phyloP scores from a whole-genome alignment of 1,140 invertebrate species.

The Gryon sp. region DNA sequence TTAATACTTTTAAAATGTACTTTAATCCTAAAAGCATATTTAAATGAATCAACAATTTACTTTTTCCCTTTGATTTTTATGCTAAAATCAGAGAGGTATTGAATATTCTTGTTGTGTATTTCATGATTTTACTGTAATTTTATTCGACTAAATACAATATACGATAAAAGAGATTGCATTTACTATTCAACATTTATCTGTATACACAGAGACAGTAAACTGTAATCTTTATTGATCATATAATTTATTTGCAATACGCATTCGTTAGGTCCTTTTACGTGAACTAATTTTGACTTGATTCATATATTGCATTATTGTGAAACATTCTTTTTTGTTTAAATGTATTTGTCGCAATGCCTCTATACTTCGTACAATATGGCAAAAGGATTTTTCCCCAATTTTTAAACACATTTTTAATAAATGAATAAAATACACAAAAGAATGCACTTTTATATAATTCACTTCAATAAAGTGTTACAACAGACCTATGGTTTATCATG shows the following conservation, averaged over 20 bases:
- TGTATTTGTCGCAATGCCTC: too few species aligned
- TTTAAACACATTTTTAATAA: too few species aligned
- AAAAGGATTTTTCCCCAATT: too few species aligned
- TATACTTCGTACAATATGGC: too few species aligned
- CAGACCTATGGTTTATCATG: too few species aligned
- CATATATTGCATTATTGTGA: too few species aligned
- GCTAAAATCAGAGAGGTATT: neutral
- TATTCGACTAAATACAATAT: constrained; percentile 2
- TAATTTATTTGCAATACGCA: constrained; percentile 11
- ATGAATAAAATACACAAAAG: too few species aligned
- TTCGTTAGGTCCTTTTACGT: constrained; percentile 4
- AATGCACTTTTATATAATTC: too few species aligned
- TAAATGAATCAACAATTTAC: neutral
- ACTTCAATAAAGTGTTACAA: too few species aligned
- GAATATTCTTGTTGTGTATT: constrained; percentile 2
- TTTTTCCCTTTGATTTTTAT: neutral
- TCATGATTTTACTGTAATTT: constrained; percentile 10
- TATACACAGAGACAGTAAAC: constrained; percentile 1
- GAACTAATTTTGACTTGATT: too few species aligned
- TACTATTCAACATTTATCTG: constrained; percentile 16
- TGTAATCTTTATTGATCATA: constrained; percentile 33
- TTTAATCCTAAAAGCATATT: neutral
- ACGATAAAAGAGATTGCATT: constrained; percentile 13
- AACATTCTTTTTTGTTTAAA: neutral
- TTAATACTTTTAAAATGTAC: neutral